Conservation (phyloP, 2,888 invertebrate genomes). For the Matsumyia berberina region DNA sequence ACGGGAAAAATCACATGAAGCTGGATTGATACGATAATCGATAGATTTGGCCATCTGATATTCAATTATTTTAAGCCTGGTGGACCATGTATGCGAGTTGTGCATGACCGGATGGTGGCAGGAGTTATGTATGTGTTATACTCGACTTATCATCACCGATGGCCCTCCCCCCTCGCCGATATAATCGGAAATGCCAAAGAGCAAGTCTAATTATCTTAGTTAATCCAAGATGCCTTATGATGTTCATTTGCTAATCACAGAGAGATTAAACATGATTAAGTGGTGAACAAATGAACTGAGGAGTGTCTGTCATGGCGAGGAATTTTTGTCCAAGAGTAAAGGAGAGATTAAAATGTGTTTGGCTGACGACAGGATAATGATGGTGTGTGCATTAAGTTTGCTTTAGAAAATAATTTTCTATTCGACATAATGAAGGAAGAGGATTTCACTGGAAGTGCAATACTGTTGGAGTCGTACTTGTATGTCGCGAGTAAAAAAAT, state of each 20-base stretch:
- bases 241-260: slow-evolving; percentile 62
- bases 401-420: neutral
- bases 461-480: too few relatives aligned
- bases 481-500: too few relatives aligned
- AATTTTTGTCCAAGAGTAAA: slow-evolving; percentile 2
- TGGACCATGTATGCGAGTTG: neutral
- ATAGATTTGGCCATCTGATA: slow-evolving; percentile 40
- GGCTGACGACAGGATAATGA: slow-evolving; percentile 16
- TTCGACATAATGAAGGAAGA: too few relatives aligned
- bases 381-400: neutral
- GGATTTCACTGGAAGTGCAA: too few relatives aligned
- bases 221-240: slow-evolving; percentile 62
- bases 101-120: neutral
- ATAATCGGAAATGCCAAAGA: slow-evolving; percentile 47
- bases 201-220: slow-evolving; percentile 64
- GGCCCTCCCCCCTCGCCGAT: neutral
- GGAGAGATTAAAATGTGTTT: slow-evolving; percentile 18
- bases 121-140: slow-evolving; percentile 25
- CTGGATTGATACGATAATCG: slow-evolving; percentile 54
- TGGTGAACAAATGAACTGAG: slow-evolving; percentile 37
- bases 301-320: neutral
- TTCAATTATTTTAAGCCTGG: slow-evolving; percentile 46
- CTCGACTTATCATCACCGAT: slow-evolving; percentile 17
- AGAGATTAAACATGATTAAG: slow-evolving; percentile 59
- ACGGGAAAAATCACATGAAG: slow-evolving; percentile 25